Evolutionary conservation across 1,140 invertebrate genomes (phyloP), one percentile per base, ranked within the genome.

Genomic region (Mactra quadrangularis): DNA sequence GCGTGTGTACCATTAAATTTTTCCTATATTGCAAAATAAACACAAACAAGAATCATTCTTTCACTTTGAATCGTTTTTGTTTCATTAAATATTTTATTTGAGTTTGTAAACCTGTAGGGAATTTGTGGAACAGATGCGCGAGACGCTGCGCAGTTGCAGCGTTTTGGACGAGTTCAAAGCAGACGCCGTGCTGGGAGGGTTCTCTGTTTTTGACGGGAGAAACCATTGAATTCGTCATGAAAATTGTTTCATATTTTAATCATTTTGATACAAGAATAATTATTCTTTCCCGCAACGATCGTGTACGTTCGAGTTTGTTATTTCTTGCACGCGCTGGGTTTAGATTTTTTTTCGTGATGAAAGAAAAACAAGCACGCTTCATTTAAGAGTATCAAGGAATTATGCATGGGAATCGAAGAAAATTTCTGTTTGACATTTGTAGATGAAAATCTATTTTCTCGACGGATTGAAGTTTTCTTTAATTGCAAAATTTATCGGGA

Each of bases 181-280:
- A 22, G 35, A 50, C 19, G 31, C 50, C 70, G 29, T 27, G 77
- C 77, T 81, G 77, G 9, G 77, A 6, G 7, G 7, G 47, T 53
- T 70, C n/a, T 71, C 77, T 81, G 77, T 62, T 50, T 57, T 35
- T 81, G 77, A 81, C 55, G 77, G 60, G 2, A 41, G 50, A 57
- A 50, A 45, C 35, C 52, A 57, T 52, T 70, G 77, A 60, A 81
- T 71, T 81, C 45, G 76, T 68, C 77, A 71, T 81, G 60, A 59
- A 81, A 50, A 70, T 79, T 81, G 77, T 71, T 71, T 70, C 47
- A 71, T 60, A 70, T 68, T 81, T 71, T 68, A 81, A 70, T 71
- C 31, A 81, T 70, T 81, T 64, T 57, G 66, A 81, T 59, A 81
- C 27, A 31, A 41, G 38, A 55, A 33, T 81, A 81, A 81, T 81